Percentiles rank a stretch among this genome's conserved stretches.
Evolutionary conservation across 2,888 invertebrate species (phyloP).

Genomic region (Cephus runcator): DNA sequence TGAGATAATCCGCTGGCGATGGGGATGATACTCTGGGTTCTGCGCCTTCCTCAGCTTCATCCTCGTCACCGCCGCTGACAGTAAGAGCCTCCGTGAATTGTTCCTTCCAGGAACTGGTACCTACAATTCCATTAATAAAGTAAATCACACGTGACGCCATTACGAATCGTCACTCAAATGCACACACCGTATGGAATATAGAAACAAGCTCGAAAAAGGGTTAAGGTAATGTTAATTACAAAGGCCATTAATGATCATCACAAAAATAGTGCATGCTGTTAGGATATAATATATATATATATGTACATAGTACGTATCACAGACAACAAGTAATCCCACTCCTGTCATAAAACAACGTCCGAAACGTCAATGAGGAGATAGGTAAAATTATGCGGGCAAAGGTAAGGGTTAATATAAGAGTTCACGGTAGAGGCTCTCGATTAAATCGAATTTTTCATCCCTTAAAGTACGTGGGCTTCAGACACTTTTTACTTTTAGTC

Average conservation of each 20-base stretch:
- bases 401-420: neutral
- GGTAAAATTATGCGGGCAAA: neutral
- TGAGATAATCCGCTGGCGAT: slow-evolving; percentile 90
- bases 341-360: neutral
- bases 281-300: neutral
- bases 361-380: neutral
- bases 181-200: neutral
- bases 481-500: neutral
- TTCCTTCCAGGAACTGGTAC: slow-evolving; percentile 99
- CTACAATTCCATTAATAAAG: slow-evolving; percentile 57
- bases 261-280: neutral
- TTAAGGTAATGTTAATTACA: neutral
- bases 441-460: neutral
- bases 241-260: neutral
- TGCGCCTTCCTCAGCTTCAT: slow-evolving; percentile 63
- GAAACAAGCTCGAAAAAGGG: neutral
- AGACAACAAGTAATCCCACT: no score
- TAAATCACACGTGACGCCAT: neutral
- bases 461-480: neutral
- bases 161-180: neutral
- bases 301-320: no score
- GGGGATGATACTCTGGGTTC: slow-evolving; percentile 74
- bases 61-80: slow-evolving; percentile 85
- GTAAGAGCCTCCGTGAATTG: slow-evolving; percentile 98
- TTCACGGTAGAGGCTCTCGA: neutral